Percentiles rank a stretch among this genome's conserved stretches.
Conservation (phyloP, 2,888 invertebrate species). For the Microplitis manilae region DNA sequence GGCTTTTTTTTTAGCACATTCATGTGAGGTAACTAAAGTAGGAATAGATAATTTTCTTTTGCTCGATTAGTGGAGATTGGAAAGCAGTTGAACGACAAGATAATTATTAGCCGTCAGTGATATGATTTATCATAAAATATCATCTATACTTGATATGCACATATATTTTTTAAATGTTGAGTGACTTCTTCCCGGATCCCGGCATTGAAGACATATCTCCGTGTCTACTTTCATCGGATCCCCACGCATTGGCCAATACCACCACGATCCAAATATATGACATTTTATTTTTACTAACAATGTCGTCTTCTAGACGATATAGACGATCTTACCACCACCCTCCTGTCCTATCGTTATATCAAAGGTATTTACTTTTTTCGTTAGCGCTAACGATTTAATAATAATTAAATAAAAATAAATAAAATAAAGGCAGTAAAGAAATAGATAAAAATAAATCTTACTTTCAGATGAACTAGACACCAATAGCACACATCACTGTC, state of each 20-base stretch:
- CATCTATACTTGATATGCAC: neutral
- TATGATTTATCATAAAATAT: neutral
- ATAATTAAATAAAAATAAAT: neutral
- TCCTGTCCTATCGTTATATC: constrained; percentile 1
- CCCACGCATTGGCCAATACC: constrained; percentile 44
- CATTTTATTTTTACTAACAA: constrained; percentile 67
- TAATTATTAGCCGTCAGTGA: neutral
- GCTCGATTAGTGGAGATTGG: neutral
- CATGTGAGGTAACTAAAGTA: neutral
- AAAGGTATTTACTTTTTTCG: constrained; percentile 8
- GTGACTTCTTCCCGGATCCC: neutral
- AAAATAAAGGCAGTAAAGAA: neutral
- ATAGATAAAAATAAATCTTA: constrained; percentile 1
- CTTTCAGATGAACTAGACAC: constrained; percentile 11
- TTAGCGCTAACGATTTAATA: neutral
- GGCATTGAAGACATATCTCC: neutral
- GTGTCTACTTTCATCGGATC: constrained; percentile 35
- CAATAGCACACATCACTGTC: constrained; percentile 15
- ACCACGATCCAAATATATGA: constrained; percentile 61
- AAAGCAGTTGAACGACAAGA: neutral
- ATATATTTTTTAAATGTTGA: neutral
- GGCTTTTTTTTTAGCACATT: neutral
- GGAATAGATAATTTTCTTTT: neutral
- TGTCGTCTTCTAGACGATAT: constrained; percentile 60
- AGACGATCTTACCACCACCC: neutral